Conservation (phyloP, 2,113 vertebrate genomes). For the Gobiocypris rarus region DNA sequence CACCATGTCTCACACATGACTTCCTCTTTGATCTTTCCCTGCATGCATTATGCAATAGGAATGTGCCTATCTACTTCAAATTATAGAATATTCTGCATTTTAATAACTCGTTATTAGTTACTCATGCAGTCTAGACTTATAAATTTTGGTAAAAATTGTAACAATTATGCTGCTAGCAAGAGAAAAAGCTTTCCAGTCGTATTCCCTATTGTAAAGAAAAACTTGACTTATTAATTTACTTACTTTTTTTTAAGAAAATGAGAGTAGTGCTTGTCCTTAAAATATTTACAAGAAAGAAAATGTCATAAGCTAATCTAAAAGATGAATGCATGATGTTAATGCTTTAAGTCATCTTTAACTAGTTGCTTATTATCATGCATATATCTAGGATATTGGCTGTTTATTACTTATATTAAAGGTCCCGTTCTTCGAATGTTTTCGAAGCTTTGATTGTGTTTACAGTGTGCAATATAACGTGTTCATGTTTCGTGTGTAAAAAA, state of each 20-base stretch:
- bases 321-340: not conserved
- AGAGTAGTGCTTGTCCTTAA: not conserved
- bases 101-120: conserved; percentile 25
- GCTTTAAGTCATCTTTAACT: too few species aligned
- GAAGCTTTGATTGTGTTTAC: too few species aligned
- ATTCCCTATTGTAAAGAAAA: conserved; percentile 19
- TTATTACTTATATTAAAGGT: too few species aligned
- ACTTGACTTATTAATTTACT: not conserved
- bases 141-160: conserved; percentile 31
- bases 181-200: conserved; percentile 19
- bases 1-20: conserved; percentile 25
- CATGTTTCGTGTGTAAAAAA: too few species aligned
- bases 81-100: conserved; percentile 26
- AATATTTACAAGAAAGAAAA: not conserved
- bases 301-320: not conserved
- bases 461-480: too few species aligned
- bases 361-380: too few species aligned
- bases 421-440: too few species aligned
- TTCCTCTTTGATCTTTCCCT: conserved; percentile 38
- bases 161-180: conserved; percentile 42
- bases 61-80: conserved; percentile 13
- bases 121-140: conserved; percentile 27
- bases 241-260: not conserved
- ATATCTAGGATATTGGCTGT: too few species aligned
- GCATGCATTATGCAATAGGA: conserved; percentile 41